Base-by-base conservation (phyloP, 1,140 invertebrate species). In the Drosophila leontia region DNA sequence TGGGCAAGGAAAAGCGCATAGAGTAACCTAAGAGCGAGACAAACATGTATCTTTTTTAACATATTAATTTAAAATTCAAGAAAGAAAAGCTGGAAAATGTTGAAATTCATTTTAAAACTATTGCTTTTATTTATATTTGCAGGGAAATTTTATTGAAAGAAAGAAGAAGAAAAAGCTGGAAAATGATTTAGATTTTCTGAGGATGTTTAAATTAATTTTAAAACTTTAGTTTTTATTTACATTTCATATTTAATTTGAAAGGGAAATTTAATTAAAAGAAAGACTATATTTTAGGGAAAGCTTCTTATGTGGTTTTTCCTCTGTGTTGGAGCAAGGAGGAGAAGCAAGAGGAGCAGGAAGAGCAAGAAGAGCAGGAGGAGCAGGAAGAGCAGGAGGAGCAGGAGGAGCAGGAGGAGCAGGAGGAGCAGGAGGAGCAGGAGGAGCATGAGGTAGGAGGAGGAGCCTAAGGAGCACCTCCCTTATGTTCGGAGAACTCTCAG, bases 1-100 rank as follows among this genome's bases (percentile, higher is more conserved):
- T 6, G 13, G 39, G 29, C 41, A 0, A 8, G 7, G 56, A 42
- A 42, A 63, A 67, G 63, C 44, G 70, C 69, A 71, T 71, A 41
- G 68, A 48, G 47, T 19, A 57, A 9, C 13, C 65, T 26, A 17
- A 17, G 17, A 35, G 8, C 0, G 19, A 11, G 39, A 39, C 12
- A 55, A 55, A 55, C 23, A 23, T 23, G 23, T 23, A 51, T 51
- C 9, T 32, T 6, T 6, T 32, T 34, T 12, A n/a, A 32, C n/a
- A 32, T 50, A 50, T 32, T 50, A 6, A 32, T 50, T 50, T 32
- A 50, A 50, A 29, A 50, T 50, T 48, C 47, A 15, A 12, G 19
- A 13, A 5, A 26, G 19, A 26, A 9, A 50, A 45, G 3, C 17
- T 7, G 12, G 44, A 12, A 45, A 6, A 44, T 19, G 26, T 29